Percentiles rank a stretch among this genome's conserved stretches.
These are phyloP conservation scores for Drosophila differens DNA, from an alignment of 2,888 invertebrate species.

Conservation along the genomic window DNA sequence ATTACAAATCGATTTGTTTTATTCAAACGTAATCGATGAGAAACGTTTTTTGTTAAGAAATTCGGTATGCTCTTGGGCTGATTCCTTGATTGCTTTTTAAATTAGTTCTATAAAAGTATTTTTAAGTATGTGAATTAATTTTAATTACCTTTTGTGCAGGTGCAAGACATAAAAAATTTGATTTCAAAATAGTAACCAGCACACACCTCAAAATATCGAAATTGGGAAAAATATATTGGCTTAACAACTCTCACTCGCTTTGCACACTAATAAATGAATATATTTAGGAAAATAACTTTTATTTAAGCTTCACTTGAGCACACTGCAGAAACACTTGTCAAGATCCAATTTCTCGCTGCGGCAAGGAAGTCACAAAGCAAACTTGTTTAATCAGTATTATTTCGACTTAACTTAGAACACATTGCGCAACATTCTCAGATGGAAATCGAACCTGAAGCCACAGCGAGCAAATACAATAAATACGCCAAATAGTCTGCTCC, in stretches of 20 bases:
- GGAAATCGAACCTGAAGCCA: neutral
- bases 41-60: neutral
- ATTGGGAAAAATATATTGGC: neutral
- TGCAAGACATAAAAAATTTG: neutral
- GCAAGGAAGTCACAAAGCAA: neutral
- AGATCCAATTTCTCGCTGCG: neutral
- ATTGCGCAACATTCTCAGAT: conserved; percentile 12
- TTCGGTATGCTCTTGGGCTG: too few relatives aligned
- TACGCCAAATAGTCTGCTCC: neutral
- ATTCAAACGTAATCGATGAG: neutral
- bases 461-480: neutral
- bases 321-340: neutral
- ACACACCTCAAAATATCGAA: neutral
- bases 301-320: neutral
- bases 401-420: neutral
- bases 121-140: too few relatives aligned
- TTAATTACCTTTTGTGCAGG: neutral
- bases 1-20: conserved; percentile 1
- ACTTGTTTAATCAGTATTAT: neutral
- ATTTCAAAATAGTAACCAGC: neutral
- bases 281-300: neutral
- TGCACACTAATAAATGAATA: neutral
- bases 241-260: neutral
- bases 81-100: neutral
- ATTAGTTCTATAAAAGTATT: neutral